Base-by-base conservation (phyloP, 2,113 vertebrate species). In the Sturnus vulgaris region DNA sequence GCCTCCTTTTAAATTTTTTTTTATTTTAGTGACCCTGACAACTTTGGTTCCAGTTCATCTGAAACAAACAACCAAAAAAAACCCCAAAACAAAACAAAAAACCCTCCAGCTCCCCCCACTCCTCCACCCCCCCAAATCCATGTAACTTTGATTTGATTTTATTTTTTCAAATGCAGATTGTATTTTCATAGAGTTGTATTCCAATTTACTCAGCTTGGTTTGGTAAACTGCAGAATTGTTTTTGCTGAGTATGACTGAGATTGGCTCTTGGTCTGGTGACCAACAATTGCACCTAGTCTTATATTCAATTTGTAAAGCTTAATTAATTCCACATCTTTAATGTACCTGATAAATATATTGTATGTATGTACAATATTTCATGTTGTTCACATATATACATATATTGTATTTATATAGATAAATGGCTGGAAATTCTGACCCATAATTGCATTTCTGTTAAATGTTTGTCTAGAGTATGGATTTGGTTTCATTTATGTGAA, bases 141-240 rank as follows among this genome's bases (percentile, higher is more conserved):
- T 91, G 73, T 86, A 87, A 81, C 33, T 91, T 72, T 84, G 65
- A 94, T 93, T 95, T 90, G 65, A 30, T 73, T 79, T 97, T 60
- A 30, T 93, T 82, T 82, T 96, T 96, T 98, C 97, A 98, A 98
- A 97, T 98, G 97, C 97, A 98, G 98, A 97, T 98, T 98, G 97
- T 98, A 72, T 96, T 93, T 95, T 93, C 73, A 0, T 89, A 70
- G 92, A 96, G 90, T 73, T 91, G 40, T 68, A 59, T 76, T 97
- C 75, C 93, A 86, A 16, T 98, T 97, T 94, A 92, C 95, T 97
- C 94, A 91, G 95, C 95, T 93, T 81, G 90, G 92, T 85, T 95
- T 93, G 65, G 70, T 93, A 97, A 97, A 91, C 91, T 87, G 78
- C 85, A 94, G 78, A 79, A 39, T 63, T 86, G 90, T 64, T 95